Evolutionary conservation across 1,140 invertebrate species (phyloP).

Genomic region (Galleria mellonella): DNA sequence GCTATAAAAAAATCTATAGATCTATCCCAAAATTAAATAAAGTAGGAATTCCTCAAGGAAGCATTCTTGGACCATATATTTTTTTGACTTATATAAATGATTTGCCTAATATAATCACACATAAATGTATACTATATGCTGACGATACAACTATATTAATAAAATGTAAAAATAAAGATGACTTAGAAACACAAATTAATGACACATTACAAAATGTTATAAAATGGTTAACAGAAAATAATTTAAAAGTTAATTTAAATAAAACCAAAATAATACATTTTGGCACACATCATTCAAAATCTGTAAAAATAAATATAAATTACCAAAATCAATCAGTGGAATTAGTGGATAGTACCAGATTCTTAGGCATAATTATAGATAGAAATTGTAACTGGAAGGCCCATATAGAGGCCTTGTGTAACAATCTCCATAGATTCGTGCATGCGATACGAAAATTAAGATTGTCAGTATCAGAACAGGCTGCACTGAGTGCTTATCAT

Average conservation of each 20-base stretch:
- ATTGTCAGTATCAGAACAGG: neutral
- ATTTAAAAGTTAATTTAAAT: constrained; percentile 4
- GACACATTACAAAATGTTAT: neutral
- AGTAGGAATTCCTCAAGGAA: constrained; percentile 3
- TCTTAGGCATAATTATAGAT: neutral
- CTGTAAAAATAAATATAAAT: too few species aligned
- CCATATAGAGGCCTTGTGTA: neutral
- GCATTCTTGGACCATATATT: neutral
- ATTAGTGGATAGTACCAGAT: neutral
- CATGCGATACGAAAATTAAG: neutral
- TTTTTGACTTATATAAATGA: constrained; percentile 4
- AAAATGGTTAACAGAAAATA: constrained; percentile 2
- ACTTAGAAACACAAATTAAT: neutral
- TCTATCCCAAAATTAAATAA: neutral
- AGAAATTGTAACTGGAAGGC: neutral
- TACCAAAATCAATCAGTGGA: too few species aligned
- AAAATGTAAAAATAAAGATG: neutral
- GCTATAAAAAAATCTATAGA: neutral
- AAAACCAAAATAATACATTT: constrained; percentile 6
- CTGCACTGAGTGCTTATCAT: constrained; percentile 3
- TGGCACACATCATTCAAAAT: neutral
- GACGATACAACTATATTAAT: constrained; percentile 3
- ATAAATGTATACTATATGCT: constrained; percentile 3
- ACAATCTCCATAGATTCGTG: neutral
- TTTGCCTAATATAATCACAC: neutral